Base-by-base conservation (phyloP, 1,140 invertebrate genomes). In the Eurosta solidaginis region DNA sequence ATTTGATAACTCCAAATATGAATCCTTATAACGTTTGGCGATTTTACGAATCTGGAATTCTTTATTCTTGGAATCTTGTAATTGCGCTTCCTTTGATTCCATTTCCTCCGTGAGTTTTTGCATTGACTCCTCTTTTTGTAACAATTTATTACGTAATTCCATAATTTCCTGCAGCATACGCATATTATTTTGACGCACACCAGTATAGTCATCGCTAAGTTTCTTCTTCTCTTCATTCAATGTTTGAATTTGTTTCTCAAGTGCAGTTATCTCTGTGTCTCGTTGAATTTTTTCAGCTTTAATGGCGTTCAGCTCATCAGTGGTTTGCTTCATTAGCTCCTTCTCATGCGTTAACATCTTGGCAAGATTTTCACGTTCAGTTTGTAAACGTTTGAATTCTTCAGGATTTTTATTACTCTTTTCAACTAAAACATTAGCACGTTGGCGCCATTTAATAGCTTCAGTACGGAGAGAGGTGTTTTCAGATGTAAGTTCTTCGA, bases 21-120 rank as follows among this genome's bases (percentile, higher is more conserved):
- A 94, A 5, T 92, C 93, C 87, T 97, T 97, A 84, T 98, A 98
- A 82, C 96, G 96, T 80, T 96, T 94, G 2, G 96, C 97, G 84
- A 98, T 96, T 85, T 95, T 96, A 80, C 95, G 92, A 59, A 98
- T 92, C 89, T 97, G 93, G 80, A 93, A 89, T 85, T 96, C 91
- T 83, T 95, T 95, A 82, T 93, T 94, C 79, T 91, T 92, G 12
- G 93, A 91, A 77, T 96, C 94, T 49, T 89, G 91, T 7, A 94
- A 89, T n/a, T 91, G 88, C 25, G 90, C 90, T 82, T 94, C 92
- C 83, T 94, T 95, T 36, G 89, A 89, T 5, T 90, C 89, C 1
- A 93, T 81, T 54, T 96, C 94, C 83, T 95, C 94, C 47, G 89
- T 92, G 4, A 94, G 80, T 81, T 91, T 91, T 1, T 89, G 81